Evolutionary conservation across 2,797 vertebrate genomes (phyloP).

Genomic region (Lutra lutra): DNA sequence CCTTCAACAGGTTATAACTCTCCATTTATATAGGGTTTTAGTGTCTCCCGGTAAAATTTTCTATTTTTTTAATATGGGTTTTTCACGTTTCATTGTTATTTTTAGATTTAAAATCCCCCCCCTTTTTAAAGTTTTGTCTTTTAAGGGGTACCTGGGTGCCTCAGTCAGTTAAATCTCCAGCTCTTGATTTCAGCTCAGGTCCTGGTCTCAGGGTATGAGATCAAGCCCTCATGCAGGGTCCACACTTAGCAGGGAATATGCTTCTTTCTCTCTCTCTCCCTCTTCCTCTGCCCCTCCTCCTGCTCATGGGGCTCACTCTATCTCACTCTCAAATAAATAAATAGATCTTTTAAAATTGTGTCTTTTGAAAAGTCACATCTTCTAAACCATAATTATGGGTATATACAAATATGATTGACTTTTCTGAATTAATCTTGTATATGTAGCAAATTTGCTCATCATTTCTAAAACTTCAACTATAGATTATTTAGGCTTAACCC

Average conservation of each 20-base stretch:
- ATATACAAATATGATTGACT: neutral
- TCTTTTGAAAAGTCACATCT: slow-evolving; percentile 10
- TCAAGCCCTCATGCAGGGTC: too few species aligned
- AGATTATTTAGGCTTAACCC: neutral
- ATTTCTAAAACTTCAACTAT: neutral
- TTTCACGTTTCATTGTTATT: neutral
- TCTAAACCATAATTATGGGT: neutral
- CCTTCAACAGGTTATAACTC: neutral
- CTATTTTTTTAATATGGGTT: neutral
- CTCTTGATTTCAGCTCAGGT: too few species aligned
- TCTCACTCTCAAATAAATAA: neutral
- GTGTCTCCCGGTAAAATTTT: slow-evolving; percentile 8
- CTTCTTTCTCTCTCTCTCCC: neutral
- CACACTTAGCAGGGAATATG: too few species aligned
- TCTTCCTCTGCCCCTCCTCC: neutral
- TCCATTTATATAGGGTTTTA: neutral
- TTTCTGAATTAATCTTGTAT: neutral
- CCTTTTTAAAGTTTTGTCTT: neutral
- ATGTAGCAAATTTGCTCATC: neutral
- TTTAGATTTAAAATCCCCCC: neutral
- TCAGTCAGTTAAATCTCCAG: too few species aligned
- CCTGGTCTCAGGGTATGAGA: too few species aligned
- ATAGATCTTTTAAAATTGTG: neutral
- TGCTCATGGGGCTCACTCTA: neutral
- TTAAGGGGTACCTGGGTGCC: too few species aligned